Base-by-base conservation (phyloP, 2,888 invertebrate genomes). In the Dromius quadrimaculatus region DNA sequence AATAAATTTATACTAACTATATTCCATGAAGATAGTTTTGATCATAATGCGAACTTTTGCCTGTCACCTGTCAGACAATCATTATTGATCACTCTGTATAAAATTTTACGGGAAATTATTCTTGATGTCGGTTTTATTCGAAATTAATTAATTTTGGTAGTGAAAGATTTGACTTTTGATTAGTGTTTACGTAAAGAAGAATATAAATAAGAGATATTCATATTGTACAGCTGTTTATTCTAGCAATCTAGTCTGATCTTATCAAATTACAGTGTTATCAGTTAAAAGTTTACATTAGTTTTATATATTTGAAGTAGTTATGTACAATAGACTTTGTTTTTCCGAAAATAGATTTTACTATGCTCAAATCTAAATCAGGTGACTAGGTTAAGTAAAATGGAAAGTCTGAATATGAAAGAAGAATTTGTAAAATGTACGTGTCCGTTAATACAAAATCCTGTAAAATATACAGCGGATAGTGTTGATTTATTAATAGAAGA, bases 401-500 rank as follows among this genome's bases (percentile, higher is more conserved):
- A 73, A 71, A 71, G 71, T 36, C n/a, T n/a, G n/a, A n/a, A n/a
- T n/a, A n/a, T n/a, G n/a, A 65, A 71, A 71, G 74, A 74, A 68
- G 74, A 72, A 61, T 84, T 84, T 68, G 71, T 72, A 71, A 74
- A 72, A 50, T 84, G 84, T 70, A 85, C 92, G 63, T 93, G 93
- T 79, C 91, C 92, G 4, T 83, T 98, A 75, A 84, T 98, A 72
- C 86, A 87, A 75, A 90, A 94, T 82, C 90, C 92, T 64, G 85
- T 87, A 75, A 87, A 87, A 78, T 98, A 98, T 84, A 88, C 89
- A 80, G 95, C 98, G 0, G 98, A 98, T 82, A 95, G 95, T 23
- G 90, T 96, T 74, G 95, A 98, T 84, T 87, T 98, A 71, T 89
- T 92, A 72, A 87, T 88, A 76, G 95, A 98, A 81, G 86, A 87